phyloP scores from a whole-genome alignment of 2,888 invertebrate genomes.

The Seira musarum region DNA sequence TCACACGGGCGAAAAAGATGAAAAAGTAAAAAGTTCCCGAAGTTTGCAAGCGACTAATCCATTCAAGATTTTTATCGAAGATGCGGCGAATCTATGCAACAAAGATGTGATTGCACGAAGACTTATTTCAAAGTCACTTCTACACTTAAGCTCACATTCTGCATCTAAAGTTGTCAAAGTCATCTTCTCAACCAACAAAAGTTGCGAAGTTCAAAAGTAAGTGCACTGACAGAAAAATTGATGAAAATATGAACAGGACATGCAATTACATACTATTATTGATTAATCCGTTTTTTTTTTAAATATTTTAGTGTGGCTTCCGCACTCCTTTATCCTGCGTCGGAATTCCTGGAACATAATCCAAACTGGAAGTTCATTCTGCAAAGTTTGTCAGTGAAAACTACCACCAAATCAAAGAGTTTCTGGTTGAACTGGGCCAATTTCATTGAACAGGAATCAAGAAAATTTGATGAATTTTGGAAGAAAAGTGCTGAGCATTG shows the following conservation, averaged over 20 bases:
- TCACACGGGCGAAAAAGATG: neutral
- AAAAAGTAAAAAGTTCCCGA: neutral
- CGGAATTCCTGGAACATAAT: slow-evolving; percentile 57
- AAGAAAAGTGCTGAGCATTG: slow-evolving; percentile 49
- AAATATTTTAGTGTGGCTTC: slow-evolving; percentile 33
- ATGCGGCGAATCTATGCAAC: slow-evolving; percentile 26
- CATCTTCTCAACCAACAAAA: slow-evolving; percentile 40
- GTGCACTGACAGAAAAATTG: neutral
- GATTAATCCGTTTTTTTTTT: slow-evolving; percentile 8
- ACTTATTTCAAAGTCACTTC: slow-evolving; percentile 58
- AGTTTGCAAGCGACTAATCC: slow-evolving; percentile 8
- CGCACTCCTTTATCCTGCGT: slow-evolving; percentile 48
- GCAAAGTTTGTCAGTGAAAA: slow-evolving; percentile 55
- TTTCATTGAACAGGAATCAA: slow-evolving; percentile 34
- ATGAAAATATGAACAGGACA: neutral
- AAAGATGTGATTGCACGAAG: slow-evolving; percentile 60
- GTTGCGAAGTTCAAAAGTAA: neutral
- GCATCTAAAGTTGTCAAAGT: slow-evolving; percentile 60
- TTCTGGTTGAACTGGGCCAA: slow-evolving; percentile 64
- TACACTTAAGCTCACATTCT: slow-evolving; percentile 54
- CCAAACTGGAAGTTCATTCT: slow-evolving; percentile 59
- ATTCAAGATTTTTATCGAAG: slow-evolving; percentile 56
- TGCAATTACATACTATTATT: neutral
- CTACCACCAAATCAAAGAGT: slow-evolving; percentile 39
- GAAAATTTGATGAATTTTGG: slow-evolving; percentile 42